These are phyloP conservation scores for Percopsis transmontana DNA, from an alignment of 2,113 vertebrate species.

Conservation along the genomic window DNA sequence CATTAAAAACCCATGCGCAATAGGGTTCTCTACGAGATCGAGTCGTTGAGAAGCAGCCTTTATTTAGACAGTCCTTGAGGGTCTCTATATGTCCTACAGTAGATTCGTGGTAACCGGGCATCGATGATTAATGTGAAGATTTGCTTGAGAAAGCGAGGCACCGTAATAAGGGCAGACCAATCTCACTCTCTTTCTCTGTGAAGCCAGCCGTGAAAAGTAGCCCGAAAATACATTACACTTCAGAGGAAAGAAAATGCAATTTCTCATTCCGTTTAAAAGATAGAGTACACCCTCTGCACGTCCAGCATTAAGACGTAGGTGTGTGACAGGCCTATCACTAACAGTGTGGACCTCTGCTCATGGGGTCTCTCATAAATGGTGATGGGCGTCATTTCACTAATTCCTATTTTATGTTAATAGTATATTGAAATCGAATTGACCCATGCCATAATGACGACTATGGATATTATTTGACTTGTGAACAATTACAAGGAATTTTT, in stretches of 20 bases:
- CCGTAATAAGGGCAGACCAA: constrained; percentile 88
- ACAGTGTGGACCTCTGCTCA: constrained; percentile 48
- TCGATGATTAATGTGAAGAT: constrained; percentile 95
- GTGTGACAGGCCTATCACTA: constrained; percentile 84
- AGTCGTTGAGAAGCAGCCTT: constrained; percentile 54
- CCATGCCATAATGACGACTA: constrained; percentile 88
- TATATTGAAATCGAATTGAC: constrained; percentile 85
- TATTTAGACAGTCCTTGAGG: constrained; percentile 65
- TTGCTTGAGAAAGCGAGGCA: constrained; percentile 90
- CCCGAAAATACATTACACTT: constrained; percentile 93
- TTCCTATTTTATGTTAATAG: constrained; percentile 94
- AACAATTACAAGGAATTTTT: constrained; percentile 83
- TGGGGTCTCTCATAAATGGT: constrained; percentile 76
- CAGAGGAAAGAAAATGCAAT: constrained; percentile 93
- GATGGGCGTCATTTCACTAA: constrained; percentile 87
- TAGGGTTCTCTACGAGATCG: no score
- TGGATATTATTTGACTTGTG: constrained; percentile 90
- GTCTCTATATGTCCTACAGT: no score
- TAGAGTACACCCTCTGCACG: constrained; percentile 85
- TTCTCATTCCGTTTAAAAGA: constrained; percentile 91
- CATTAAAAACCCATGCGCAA: no score
- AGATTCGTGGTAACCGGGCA: constrained; percentile 77
- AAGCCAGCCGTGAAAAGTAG: constrained; percentile 94
- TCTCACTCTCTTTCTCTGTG: constrained; percentile 86
- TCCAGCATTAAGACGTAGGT: constrained; percentile 88